Evolutionary conservation across 2,888 invertebrate genomes (phyloP).

Genomic region (Lypha dubia): DNA sequence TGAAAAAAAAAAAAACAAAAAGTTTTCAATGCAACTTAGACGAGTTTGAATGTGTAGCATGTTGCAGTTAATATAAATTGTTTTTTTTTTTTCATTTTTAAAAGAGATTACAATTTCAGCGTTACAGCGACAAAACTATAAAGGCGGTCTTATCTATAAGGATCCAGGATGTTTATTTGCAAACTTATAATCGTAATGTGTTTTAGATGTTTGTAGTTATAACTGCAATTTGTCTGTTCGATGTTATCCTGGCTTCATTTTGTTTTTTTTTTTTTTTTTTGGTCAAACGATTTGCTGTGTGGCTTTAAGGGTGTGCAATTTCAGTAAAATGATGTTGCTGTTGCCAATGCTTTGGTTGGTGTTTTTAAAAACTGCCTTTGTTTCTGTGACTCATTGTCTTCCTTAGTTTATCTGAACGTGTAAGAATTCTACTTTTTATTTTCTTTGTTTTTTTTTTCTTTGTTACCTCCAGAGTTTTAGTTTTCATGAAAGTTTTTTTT

Average conservation of each 20-base stretch:
- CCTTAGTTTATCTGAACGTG: background rate
- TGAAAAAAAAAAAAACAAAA: background rate
- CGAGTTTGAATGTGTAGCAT: slow-evolving; percentile 41
- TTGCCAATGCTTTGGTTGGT: slow-evolving; percentile 31
- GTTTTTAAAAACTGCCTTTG: slow-evolving; percentile 10
- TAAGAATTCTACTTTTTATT: slow-evolving; percentile 27
- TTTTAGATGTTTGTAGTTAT: slow-evolving; percentile 4
- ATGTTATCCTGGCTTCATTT: no score
- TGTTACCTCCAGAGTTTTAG: slow-evolving; percentile 51
- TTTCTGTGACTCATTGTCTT: background rate
- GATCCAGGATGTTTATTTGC: background rate
- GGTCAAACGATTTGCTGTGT: background rate
- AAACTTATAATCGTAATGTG: background rate
- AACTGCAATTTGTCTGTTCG: slow-evolving; percentile 34
- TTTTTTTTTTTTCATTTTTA: background rate
- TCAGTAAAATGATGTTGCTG: background rate
- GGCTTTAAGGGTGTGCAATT: slow-evolving; percentile 49
- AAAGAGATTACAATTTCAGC: slow-evolving; percentile 16
- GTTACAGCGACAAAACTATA: slow-evolving; percentile 14
- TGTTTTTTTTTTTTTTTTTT: background rate
- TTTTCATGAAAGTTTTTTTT: slow-evolving; percentile 13
- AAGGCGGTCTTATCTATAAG: background rate
- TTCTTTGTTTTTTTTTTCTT: slow-evolving; percentile 3
- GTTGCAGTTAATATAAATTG: background rate
- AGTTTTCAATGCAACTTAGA: background rate